These are phyloP conservation scores for Pteromalus puparum DNA, from an alignment of 1,140 invertebrate genomes.

Conservation along the genomic window DNA sequence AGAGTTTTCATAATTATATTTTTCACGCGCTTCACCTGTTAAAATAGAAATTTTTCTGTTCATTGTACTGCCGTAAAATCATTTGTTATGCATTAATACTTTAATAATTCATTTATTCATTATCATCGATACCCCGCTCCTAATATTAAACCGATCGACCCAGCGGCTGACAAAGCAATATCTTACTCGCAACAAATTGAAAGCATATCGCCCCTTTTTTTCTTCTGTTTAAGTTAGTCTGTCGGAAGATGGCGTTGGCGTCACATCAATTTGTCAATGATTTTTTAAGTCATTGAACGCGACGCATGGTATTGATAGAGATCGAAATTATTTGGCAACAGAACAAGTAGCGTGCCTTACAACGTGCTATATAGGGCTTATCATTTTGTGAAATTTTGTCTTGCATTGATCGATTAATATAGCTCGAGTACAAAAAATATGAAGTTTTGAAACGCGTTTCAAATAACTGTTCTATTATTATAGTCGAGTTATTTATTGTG, in stretches of 20 bases:
- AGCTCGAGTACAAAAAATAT: conserved; percentile 22
- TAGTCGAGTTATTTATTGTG: background rate
- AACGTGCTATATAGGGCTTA: background rate
- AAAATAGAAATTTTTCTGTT: conserved; percentile 46
- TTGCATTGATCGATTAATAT: background rate
- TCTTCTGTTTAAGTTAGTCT: background rate
- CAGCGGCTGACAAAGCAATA: conserved; percentile 28
- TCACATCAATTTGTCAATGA: conserved; percentile 7
- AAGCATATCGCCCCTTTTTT: conserved; percentile 1
- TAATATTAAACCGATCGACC: background rate
- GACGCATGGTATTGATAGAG: background rate
- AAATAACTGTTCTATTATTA: conserved; percentile 29
- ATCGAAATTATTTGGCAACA: conserved; percentile 35
- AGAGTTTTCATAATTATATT: background rate
- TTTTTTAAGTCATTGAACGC: conserved; percentile 26
- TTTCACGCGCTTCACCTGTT: conserved; percentile 18
- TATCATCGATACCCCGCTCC: background rate
- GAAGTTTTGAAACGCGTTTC: background rate
- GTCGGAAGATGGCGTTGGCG: background rate
- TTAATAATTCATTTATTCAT: background rate
- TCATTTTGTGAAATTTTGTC: background rate
- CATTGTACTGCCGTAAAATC: conserved; percentile 11
- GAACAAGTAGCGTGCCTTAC: background rate
- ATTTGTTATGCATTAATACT: background rate
- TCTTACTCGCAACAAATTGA: background rate